Evolutionary conservation across 1,140 invertebrate species (phyloP).

Genomic region (Drosophila pseudoobscura): DNA sequence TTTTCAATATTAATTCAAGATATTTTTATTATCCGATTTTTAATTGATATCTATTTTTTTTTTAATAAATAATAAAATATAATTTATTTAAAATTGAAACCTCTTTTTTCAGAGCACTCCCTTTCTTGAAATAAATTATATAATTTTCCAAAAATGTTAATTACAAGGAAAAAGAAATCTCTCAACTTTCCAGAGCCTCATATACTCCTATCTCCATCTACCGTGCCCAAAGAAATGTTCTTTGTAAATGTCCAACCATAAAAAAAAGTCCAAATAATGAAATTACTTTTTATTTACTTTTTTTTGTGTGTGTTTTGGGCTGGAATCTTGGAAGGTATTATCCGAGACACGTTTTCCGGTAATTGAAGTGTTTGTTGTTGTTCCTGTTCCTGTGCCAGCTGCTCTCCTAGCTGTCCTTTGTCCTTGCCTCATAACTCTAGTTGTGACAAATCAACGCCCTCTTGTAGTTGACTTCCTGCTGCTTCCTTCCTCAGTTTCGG

Average conservation of each 20-base stretch:
- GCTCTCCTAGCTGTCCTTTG: conserved; percentile 36
- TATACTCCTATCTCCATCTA: too few species aligned
- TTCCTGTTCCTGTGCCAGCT: conserved; percentile 50
- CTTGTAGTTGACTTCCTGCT: conserved; percentile 73
- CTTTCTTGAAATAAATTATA: too few species aligned
- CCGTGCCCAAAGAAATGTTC: neutral
- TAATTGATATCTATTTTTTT: too few species aligned
- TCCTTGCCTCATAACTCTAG: conserved; percentile 70
- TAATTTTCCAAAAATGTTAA: too few species aligned
- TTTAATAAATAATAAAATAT: too few species aligned
- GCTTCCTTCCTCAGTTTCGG: conserved; percentile 15
- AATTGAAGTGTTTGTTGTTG: conserved; percentile 72
- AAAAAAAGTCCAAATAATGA: conserved; percentile 62
- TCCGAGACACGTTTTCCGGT: conserved; percentile 76
- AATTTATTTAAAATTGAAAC: too few species aligned
- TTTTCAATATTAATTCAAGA: too few species aligned
- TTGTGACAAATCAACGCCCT: conserved; percentile 81
- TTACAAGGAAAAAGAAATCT: too few species aligned
- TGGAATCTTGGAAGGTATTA: conserved; percentile 61
- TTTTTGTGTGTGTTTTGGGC: conserved; percentile 7
- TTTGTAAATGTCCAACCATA: conserved; percentile 20
- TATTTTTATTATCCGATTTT: too few species aligned
- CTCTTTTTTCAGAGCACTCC: too few species aligned
- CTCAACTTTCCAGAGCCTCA: too few species aligned
- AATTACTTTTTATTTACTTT: conserved; percentile 75